Evolutionary conservation across 2,888 invertebrate species (phyloP), one percentile per base, ranked within the genome.

Genomic region (Noctua pronuba): DNA sequence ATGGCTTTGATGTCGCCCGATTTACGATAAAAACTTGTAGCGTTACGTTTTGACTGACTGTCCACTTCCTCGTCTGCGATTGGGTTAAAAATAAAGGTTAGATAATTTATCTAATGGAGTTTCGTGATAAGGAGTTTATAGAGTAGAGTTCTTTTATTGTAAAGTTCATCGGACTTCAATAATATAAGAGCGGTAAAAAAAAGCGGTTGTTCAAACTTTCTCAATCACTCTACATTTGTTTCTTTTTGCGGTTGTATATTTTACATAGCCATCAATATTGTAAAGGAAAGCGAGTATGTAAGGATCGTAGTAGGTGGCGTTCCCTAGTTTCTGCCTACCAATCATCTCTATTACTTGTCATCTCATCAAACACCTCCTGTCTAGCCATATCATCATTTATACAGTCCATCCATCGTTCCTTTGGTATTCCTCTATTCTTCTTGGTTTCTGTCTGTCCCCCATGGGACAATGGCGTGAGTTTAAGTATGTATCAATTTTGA

Each of bases 1-100:
- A 75, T 21, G 77, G 81, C 93, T 94, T 94, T 93, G 92, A 94
- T 89, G 91, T 92, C 83, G 78, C 73, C 89, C 89, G 89, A 92
- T 92, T 91, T 90, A 93, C 88, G 92, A 92, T 89, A 90, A 83
- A 82, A 83, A 80, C 71, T 83, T 73, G 77, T 80, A 77, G 75
- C 71, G 85, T 88, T 88, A 86, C 88, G 83, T 90, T 88, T 88
- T 90, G 88, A 90, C 87, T 86, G 86, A 89, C 86, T 83, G 72
- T 80, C 62, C 52, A 82, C 84, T 88, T 87, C 86, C 89, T 85
- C 65, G 86, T 86, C 52, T 80, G 70, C 35, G 77, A 72, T 75
- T 88, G 75, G 80, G 83, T 82, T 86, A 87, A 84, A 83, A 86
- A 83, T 77, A 83, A 35, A 71, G 10, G 18, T 49, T 70, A 11